Evolutionary conservation across 2,888 invertebrate species (phyloP), one percentile per base, ranked within the genome.

Genomic region (Caenorhabditis virilis): DNA sequence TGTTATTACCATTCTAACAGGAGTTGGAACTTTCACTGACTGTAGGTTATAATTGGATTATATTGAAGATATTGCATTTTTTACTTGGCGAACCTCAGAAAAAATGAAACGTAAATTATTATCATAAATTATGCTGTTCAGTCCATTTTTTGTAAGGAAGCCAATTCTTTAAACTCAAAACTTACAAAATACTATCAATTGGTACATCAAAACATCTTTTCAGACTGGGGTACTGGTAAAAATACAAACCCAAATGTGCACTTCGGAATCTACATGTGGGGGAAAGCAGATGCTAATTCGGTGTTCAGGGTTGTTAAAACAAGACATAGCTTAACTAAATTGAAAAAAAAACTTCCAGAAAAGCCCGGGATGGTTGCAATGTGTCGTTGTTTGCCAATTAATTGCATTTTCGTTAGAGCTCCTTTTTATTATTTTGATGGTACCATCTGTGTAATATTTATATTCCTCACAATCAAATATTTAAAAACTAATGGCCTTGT

Each of bases 391-490:
- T 7, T 61, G 61, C 46, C 55, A 52, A 39, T 26, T 61, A 4
- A 69, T 61, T 50, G 58, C 58, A 5, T 69, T 61, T 20, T 62
- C 59, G 0, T 55, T 58, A 15, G 57, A 69, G 45, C 50, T 64
- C 13, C 49, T 69, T 23, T 62, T 55, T 36, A 53, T 53, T 22
- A 26, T 61, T 7, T 41, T 62, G 1, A 26, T 58, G 1, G 46
- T 67, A 27, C 61, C 66, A 5, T 48, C 57, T 16, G 57, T 66
- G 66, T 66, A 33, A 59, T 30, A 42, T 23, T 30, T 4, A n/a
- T 15, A 22, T 20, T 16, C 9, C 22, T 27, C 11, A 38, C 18
- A 13, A 13, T 5, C 15, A 23, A 42, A 22, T 23, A 23, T 23
- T 23, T 5, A 3, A 7, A 25, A 20, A 18, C 9, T 33, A 18